A percentile compares a stretch with the other conserved stretches of the same genome.
phyloP scores from a whole-genome alignment of 1,140 invertebrate species.

The Meloidogyne hapla region DNA sequence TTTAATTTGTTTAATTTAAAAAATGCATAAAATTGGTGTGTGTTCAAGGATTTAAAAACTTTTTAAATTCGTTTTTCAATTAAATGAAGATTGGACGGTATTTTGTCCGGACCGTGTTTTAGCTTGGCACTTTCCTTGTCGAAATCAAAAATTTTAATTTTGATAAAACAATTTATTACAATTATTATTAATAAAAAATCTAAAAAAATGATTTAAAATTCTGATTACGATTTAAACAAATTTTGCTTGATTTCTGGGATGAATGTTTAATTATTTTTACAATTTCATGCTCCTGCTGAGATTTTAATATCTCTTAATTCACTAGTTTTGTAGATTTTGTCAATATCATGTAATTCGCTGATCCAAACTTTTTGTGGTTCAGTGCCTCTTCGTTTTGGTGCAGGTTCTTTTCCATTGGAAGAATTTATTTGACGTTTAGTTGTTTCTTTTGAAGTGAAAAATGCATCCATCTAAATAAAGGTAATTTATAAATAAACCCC shows the following conservation, averaged over 20 bases:
- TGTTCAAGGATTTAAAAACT: no score
- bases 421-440: constrained; percentile 12
- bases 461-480: constrained; percentile 38
- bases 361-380: constrained; percentile 48
- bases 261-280: background rate
- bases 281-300: constrained; percentile 31
- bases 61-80: no score
- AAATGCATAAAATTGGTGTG: no score
- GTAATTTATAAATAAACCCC: no score
- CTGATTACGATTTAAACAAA: background rate
- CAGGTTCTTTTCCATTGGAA: background rate
- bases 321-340: constrained; percentile 44
- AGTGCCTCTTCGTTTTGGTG: constrained; percentile 24
- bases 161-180: background rate
- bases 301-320: constrained; percentile 46
- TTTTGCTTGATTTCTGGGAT: background rate
- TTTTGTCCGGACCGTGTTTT: no score
- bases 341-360: constrained; percentile 46
- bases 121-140: no score
- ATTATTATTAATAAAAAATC: constrained; percentile 1
- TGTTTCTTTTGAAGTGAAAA: constrained; percentile 26
- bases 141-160: no score
- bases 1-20: no score
- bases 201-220: background rate
- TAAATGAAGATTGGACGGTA: no score